Evolutionary conservation across 2,888 invertebrate species (phyloP).

Genomic region (Xestia c-nigrum): DNA sequence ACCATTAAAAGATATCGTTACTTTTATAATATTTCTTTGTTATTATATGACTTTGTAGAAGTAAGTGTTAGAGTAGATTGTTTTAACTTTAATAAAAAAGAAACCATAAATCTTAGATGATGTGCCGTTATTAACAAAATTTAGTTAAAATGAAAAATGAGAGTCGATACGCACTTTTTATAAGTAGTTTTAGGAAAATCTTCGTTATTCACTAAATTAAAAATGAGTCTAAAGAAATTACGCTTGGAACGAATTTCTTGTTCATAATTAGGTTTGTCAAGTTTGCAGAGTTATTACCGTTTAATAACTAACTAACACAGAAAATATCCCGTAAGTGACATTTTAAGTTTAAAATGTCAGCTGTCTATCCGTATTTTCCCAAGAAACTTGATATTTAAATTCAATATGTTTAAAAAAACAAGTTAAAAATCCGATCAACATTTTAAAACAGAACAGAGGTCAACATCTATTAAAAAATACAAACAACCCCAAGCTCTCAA

Average conservation of each 20-base stretch:
- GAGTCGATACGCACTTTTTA: background rate
- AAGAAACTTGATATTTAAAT: background rate
- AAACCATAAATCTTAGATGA: conserved; percentile 23
- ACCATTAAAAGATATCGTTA: conserved; percentile 39
- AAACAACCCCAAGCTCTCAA: background rate
- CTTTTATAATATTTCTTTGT: conserved; percentile 46
- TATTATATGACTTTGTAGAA: conserved; percentile 36
- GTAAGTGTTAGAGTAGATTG: conserved; percentile 26
- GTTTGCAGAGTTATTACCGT: background rate
- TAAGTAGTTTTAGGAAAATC: background rate
- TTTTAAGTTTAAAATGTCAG: no score
- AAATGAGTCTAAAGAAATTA: background rate
- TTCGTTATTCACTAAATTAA: background rate
- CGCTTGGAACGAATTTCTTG: background rate
- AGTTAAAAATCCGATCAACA: background rate
- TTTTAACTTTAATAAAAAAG: conserved; percentile 48
- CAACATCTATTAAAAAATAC: background rate
- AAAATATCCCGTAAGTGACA: no score
- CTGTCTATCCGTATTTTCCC: background rate
- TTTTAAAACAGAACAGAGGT: background rate
- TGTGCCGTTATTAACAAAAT: conserved; percentile 20
- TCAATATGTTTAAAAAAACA: no score
- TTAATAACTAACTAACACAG: background rate
- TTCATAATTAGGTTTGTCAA: background rate
- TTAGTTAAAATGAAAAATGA: conserved; percentile 1